Evolutionary conservation across 1,140 invertebrate genomes (phyloP), one percentile per base, ranked within the genome.

Genomic region (Trichoplusia ni): DNA sequence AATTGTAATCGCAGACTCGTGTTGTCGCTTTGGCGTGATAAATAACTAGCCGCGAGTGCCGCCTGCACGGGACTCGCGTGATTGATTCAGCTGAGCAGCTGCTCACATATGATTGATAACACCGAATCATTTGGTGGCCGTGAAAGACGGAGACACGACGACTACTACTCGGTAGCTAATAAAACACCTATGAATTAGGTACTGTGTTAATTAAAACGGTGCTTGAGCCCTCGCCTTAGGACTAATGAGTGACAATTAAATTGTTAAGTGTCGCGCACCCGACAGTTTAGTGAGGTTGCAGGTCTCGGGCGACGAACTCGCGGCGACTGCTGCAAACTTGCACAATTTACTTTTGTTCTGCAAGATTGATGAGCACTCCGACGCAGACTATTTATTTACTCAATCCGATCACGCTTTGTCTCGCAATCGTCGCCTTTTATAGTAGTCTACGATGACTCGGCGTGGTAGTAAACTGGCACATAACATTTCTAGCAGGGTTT

Each of bases 161-260:
- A 16, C n/a, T n/a, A 13, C 21, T 4, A 23, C 47, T 25, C 25
- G 19, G 53, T 42, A 23, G 60, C 35, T 77, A 78, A 81, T 83
- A 71, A 78, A 77, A 75, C 59, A 60, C 69, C 74, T 69, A 79
- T 78, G 72, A 79, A 79, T 75, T 80, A n/a, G n/a, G n/a, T n/a
- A 71, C 60, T 37, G 46, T 64, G 69, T 74, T 83, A 76, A 84
- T 86, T 84, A 79, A 82, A 78, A 81, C 70, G 60, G 75, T 74
- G 72, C 72, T 73, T 64, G 69, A 73, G 64, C 75, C 77, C 70
- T 74, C 77, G 81, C 77, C 77, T 81, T 58, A 79, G 74, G 75
- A 78, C 77, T 84, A 85, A 87, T 86, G 84, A 84, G 79, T 75
- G 77, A 82, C 83, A 86, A 87, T 87, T 84, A 83, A 80, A 89